Percentiles rank a stretch among this genome's conserved stretches.
Evolutionary conservation across 2,113 vertebrate genomes (phyloP).

Genomic region (Eudyptes chrysolophus): DNA sequence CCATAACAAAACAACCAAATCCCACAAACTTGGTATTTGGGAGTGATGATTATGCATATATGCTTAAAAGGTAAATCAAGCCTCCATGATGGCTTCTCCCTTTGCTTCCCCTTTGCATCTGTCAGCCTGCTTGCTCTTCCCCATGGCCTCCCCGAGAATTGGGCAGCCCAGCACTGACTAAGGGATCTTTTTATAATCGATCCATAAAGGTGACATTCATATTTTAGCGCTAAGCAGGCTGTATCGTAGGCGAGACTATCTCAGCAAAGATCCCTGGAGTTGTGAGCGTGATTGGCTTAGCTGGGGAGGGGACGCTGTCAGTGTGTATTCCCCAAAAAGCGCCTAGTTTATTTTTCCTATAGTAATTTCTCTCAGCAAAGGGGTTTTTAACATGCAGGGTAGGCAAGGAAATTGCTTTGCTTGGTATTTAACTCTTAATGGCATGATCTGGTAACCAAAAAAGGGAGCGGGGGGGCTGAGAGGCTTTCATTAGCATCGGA

Average conservation of each 20-base stretch:
- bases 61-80: constrained; percentile 15
- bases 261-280: constrained; percentile 40
- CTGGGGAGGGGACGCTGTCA: background rate
- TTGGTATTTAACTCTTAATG: background rate
- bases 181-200: constrained; percentile 14
- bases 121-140: background rate
- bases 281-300: constrained; percentile 37
- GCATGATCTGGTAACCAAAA: background rate
- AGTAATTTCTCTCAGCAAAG: background rate
- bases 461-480: background rate
- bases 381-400: background rate
- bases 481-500: constrained; percentile 44
- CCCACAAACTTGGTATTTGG: background rate
- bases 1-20: background rate
- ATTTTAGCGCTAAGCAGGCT: constrained; percentile 56
- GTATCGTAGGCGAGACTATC: constrained; percentile 31
- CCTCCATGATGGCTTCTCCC: constrained; percentile 51
- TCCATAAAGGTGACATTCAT: constrained; percentile 59
- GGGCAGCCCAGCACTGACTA: background rate
- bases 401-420: background rate
- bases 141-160: background rate
- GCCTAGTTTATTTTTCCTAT: background rate
- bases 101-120: constrained; percentile 12
- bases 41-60: background rate
- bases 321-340: background rate